Base-by-base conservation (phyloP, 92 coral and sea anemone species). In the Porites rus region DNA sequence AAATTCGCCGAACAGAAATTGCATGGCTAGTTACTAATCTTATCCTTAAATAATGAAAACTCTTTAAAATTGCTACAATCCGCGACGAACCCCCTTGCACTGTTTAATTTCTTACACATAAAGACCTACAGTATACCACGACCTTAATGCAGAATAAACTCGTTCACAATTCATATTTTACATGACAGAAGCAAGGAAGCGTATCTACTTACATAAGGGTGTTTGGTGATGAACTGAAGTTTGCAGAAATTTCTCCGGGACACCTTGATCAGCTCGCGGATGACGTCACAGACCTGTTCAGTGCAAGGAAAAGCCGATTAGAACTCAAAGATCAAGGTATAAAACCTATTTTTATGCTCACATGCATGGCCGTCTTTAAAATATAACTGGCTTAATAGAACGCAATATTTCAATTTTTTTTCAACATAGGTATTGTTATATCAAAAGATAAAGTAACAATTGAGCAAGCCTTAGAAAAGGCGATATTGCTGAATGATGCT, bases 181-280 rank as follows among this genome's bases (percentile, higher is more conserved):
- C 46, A 38, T 77, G 31, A 18, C 18, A 77, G 80, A 65, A 60
- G 31, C 8, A 63, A 28, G 78, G 61, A 50, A 74, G 82, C 56
- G 18, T 93, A 21, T 81, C 95, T 16, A 71, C 80, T 74, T 94
- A 75, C 59, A 21, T 94, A 90, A 94, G 92, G 83, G 14, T 87
- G 75, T 90, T 84, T 67, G 94, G 92, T 16, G 93, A 94, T 20
- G 98, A 94, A 73, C 52, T 94, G 82, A 72, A 72, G 75, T 94
- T 63, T 77, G 38, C 82, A 61, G 87, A 88, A 63, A 31, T 92
- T 13, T 83, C 71, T 10, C 83, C 85, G 28, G 70, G 74, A 28
- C 51, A 43, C 19, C 71, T 94, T 62, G 74, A 92, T 1, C 66
- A 90, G 56, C 53, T 92, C 9, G 84, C 82, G 24, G 71, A 72